Evolutionary conservation across 2,797 vertebrate genomes (phyloP), one percentile per base, ranked within the genome.

Genomic region (Notoglanidium macrostoma): DNA sequence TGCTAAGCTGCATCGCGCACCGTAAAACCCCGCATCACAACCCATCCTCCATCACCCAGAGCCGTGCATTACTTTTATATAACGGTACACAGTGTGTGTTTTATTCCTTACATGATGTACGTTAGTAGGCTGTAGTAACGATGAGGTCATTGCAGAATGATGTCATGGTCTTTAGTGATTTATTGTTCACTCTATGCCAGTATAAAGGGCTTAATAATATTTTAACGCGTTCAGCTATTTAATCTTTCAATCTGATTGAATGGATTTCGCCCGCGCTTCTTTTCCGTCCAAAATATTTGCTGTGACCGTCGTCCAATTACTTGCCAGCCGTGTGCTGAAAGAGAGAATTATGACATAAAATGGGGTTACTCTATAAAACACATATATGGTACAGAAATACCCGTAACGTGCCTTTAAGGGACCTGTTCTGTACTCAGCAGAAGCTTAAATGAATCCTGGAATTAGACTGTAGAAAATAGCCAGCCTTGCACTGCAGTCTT

Each of bases 141-240:
- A 21, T n/a, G 78, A 65, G 35, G 51, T 86, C 80, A 86, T 40
- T 81, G 67, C 26, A 51, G 61, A 19, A 26, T 61, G 57, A 74
- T 68, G 49, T 82, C 51, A 61, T 26, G n/a, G 44, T 73, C 32
- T 29, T 83, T 57, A 67, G 32, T 67, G 61, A 51, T 83, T 82
- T 82, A 61, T 12, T 23, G 77, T 40, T 46, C 35, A 46, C 21
- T 80, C 46, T 44, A 3, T 81, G 57, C 2, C 35, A n/a, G 57
- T 82, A 82, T 46, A 49, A 79, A 40, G 26, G 5, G 11, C 68
- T 23, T 21, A 12, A 5, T 46, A 26, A 46, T 73, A 76, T n/a
- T 51, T 29, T 14, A 76, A 51, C 12, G 5, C 0, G 12, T 51
- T 54, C 32, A 12, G 35, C 35, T 35, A 6, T 35, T 40, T 23